Conservation (phyloP, 2,113 vertebrate genomes). For the Coreoperca whiteheadi region DNA sequence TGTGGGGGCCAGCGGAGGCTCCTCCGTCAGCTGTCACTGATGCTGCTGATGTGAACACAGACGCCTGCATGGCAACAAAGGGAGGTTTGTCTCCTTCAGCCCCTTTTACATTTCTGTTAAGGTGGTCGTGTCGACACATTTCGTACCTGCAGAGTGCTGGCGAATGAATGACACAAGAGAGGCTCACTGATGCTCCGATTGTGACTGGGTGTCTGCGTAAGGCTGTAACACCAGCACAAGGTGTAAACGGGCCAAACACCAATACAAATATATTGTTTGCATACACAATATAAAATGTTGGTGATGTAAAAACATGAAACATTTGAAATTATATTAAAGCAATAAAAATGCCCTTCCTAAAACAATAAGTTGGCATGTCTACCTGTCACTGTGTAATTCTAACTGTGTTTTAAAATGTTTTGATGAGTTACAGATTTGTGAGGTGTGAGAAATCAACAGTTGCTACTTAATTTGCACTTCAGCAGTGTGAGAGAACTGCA, state of each 20-base stretch:
- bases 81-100: constrained; percentile 69
- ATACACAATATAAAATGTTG: neutral
- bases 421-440: neutral
- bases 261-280: neutral
- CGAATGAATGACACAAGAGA: neutral
- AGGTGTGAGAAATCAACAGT: neutral
- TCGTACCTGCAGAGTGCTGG: constrained; percentile 39
- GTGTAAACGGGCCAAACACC: neutral
- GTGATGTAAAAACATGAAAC: neutral
- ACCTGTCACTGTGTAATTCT: neutral
- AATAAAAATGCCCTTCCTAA: neutral
- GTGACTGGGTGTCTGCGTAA: neutral
- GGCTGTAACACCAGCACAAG: neutral
- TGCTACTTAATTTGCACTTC: neutral
- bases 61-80: constrained; percentile 74
- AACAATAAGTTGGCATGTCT: no score
- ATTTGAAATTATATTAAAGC: no score
- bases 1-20: constrained; percentile 61
- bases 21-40: constrained; percentile 84
- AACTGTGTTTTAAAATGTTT: neutral
- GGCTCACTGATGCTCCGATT: neutral
- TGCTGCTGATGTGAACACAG: constrained; percentile 65
- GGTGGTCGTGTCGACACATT: constrained; percentile 58
- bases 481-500: neutral
- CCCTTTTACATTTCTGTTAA: constrained; percentile 68